Evolutionary conservation across 2,113 vertebrate species (phyloP), one percentile per base, ranked within the genome.

Genomic region (Neofelis nebulosa): DNA sequence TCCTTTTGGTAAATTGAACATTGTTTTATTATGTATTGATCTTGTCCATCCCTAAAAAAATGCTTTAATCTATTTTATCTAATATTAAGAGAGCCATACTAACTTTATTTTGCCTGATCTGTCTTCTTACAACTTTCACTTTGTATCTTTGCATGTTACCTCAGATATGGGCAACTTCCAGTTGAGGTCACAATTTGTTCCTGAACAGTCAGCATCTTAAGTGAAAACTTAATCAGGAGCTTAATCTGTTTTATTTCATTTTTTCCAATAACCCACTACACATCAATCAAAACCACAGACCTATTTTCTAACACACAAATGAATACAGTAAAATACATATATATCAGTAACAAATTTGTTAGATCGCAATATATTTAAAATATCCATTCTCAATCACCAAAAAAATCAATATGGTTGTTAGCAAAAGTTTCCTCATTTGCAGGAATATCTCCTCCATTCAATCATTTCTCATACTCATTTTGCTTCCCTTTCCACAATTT

Each of bases 361-460:
- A 89, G 86, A 55, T 92, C 48, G n/a, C 36, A 90, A 97, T 83
- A 83, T 68, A 19, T 29, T 97, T 85, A 71, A 93, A 94, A 71
- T 23, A 74, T 87, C 38, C 41, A n/a, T 89, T 93, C 57, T 97
- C 83, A 82, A 45, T 89, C 73, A 85, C 79, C 50, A 74, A 66
- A 96, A 87, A 96, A 87, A 33, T 38, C 45, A 89, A 18, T 68
- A 65, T 10, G 27, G 3, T 15, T 84, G n/a, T 95, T 92, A 87
- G 85, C 76, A 68, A 89, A 90, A 50, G 7, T 63, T 96, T 86
- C 80, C 50, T 80, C 41, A 21, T 87, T 65, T n/a, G 38, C 84
- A 80, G 52, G 19, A 86, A 52, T 11, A 21, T 25, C 74, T 41
- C 38, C 8, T 69, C 61, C 23, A 13, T 65, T 94, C 52, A 69